Conservation (phyloP, 2,888 invertebrate genomes). For the Acanthacorydalis orientalis region DNA sequence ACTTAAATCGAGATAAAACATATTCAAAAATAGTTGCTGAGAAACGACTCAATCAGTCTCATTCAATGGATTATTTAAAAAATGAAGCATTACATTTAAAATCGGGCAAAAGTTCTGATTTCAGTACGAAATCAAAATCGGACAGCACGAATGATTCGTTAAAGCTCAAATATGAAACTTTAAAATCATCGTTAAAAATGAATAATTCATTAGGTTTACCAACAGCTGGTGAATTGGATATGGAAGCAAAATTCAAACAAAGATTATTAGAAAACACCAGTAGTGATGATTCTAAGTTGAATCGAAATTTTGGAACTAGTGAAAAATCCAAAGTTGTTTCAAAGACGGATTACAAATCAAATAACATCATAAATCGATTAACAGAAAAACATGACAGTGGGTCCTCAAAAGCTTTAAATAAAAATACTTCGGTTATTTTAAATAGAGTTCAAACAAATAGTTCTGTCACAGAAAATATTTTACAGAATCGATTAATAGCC, state of each 20-base stretch:
- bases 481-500: conserved; percentile 1
- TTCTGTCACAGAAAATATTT: background rate
- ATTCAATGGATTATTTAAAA: background rate
- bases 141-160: conserved; percentile 11
- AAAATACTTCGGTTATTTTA: background rate
- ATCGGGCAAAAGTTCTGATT: no score
- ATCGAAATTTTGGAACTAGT: background rate
- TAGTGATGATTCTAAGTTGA: background rate
- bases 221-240: conserved; percentile 26
- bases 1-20: conserved; percentile 31
- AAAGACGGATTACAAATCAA: conserved; percentile 10
- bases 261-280: conserved; percentile 31
- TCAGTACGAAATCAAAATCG: conserved; percentile 18
- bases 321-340: conserved; percentile 15
- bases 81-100: no score
- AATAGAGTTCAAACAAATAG: background rate
- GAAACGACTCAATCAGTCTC: conserved; percentile 21
- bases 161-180: conserved; percentile 8
- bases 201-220: conserved; percentile 21
- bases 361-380: no score
- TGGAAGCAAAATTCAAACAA: conserved; percentile 41
- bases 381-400: no score
- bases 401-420: background rate
- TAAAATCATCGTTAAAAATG: background rate
- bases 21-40: conserved; percentile 39